Evolutionary conservation across 2,113 vertebrate genomes (phyloP), one percentile per base, ranked within the genome.

Genomic region (Hyaena hyaena): DNA sequence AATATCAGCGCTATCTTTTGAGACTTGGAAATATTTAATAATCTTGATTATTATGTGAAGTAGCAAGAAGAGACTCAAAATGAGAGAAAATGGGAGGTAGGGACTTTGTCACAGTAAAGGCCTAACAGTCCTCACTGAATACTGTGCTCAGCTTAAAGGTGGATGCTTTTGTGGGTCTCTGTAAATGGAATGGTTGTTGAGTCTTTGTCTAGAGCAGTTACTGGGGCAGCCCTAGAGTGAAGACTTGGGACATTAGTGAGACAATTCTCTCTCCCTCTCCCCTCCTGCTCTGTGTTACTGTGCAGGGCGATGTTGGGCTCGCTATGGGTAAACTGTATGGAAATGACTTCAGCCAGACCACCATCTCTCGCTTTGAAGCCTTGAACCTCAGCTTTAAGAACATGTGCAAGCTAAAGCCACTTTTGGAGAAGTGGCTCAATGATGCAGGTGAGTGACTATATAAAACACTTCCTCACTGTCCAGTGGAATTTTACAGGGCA

Each of bases 301-400:
- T 98, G 63, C 98, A 99, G 99, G 99, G 99, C 97, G 99, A 99
- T 97, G 99, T 99, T 97, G 99, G 99, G 98, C 99, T 99, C 98
- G 99, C 99, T 97, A 99, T 99, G 99, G 99, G 99, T 98, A 99
- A 99, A 99, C 99, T 99, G 94, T 99, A 99, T 97, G 99, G 99
- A 99, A 99, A 99, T 95, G 99, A 99, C 99, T 99, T 99, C 99
- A 99, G 99, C 99, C 99, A 99, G 99, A 99, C 99, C 96, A 99
- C 99, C 98, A 99, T 99, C 98, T 99, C 99, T 99, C 99, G 99
- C 99, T 99, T 99, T 98, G 99, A 99, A 99, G 99, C 99, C 99
- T 99, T 99, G 99, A 99, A 99, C 98, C 99, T 99, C 99, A 99
- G 99, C 99, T 99, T 99, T 99, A 99, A 99, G 99, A 99, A 99